Conservation (phyloP, 2,888 invertebrate species). For the Hedya salicella region DNA sequence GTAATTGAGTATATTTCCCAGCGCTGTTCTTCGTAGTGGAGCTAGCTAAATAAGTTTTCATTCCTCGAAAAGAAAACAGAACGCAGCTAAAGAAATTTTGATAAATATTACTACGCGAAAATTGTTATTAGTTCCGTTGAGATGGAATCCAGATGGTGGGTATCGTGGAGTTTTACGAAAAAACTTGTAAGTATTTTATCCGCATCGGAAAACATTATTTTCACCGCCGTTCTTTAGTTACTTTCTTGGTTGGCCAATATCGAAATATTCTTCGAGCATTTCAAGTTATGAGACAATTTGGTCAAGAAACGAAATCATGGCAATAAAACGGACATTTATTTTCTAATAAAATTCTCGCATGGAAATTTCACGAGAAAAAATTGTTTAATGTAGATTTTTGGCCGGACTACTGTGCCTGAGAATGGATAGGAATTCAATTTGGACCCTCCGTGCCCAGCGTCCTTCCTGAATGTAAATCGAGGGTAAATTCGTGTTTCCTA, state of each 20-base stretch:
- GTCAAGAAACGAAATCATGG: conserved; percentile 5
- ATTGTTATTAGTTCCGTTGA: conserved; percentile 61
- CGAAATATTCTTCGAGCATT: conserved; percentile 29
- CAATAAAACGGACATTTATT: conserved; percentile 32
- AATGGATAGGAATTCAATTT: conserved; percentile 81
- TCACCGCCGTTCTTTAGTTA: conserved; percentile 24
- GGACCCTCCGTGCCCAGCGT: conserved; percentile 67
- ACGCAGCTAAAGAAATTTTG: conserved; percentile 58
- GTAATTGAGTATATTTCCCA: conserved; percentile 62
- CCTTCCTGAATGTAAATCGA: conserved; percentile 79
- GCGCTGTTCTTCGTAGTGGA: conserved; percentile 53
- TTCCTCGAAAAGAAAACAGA: conserved; percentile 64
- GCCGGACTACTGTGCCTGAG: conserved; percentile 65
- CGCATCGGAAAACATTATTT: conserved; percentile 51
- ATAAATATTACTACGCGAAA: conserved; percentile 64
- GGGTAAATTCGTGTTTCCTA: conserved; percentile 67
- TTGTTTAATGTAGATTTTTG: conserved; percentile 59
- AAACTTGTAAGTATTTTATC: conserved; percentile 59
- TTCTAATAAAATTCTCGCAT: conserved; percentile 39
- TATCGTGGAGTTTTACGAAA: conserved; percentile 54
- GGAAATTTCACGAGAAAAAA: conserved; percentile 48
- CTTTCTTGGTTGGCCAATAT: conserved; percentile 35
- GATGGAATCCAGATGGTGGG: conserved; percentile 68
- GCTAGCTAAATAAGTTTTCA: conserved; percentile 66
- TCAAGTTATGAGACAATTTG: conserved; percentile 17